Percentiles rank a stretch among this genome's conserved stretches.
These are phyloP conservation scores for Idaea biselata DNA, from an alignment of 2,888 invertebrate species.

Conservation along the genomic window DNA sequence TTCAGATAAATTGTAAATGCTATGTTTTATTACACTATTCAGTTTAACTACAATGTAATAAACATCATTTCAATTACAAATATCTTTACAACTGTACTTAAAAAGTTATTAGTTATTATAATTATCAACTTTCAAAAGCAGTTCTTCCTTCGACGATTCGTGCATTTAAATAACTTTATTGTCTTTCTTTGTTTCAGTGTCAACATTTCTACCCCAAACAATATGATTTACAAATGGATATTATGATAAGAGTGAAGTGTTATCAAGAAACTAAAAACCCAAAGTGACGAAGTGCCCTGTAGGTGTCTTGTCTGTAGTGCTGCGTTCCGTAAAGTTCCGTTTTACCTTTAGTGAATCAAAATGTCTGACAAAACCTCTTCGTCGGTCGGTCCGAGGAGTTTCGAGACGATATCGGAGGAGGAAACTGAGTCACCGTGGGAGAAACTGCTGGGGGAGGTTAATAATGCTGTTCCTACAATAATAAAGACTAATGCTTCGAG, in stretches of 20 bases:
- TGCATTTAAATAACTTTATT: conserved; percentile 11
- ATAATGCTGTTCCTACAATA: conserved; percentile 70
- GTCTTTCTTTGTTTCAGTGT: conserved; percentile 73
- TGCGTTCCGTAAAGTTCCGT: conserved; percentile 61
- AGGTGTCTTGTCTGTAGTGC: conserved; percentile 77
- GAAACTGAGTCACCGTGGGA: conserved; percentile 74
- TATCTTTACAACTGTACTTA: neutral
- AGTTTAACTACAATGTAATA: neutral
- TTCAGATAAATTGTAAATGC: conserved; percentile 33
- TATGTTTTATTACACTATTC: conserved; percentile 13
- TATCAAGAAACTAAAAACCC: conserved; percentile 81
- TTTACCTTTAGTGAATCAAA: conserved; percentile 45
- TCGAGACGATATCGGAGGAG: conserved; percentile 78
- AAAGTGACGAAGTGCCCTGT: conserved; percentile 78
- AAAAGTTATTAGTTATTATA: neutral
- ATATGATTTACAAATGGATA: conserved; percentile 82
- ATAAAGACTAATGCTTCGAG: conserved; percentile 72
- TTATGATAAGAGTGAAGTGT: conserved; percentile 81
- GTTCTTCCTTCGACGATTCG: neutral
- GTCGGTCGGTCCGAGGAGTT: conserved; percentile 74
- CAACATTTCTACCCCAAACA: conserved; percentile 80
- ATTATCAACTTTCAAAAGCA: conserved; percentile 2
- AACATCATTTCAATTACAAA: neutral
- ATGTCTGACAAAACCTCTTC: conserved; percentile 77
- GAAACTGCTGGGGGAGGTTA: conserved; percentile 70